phyloP scores from a whole-genome alignment of 2,888 invertebrate species.

The Clostera curtula region DNA sequence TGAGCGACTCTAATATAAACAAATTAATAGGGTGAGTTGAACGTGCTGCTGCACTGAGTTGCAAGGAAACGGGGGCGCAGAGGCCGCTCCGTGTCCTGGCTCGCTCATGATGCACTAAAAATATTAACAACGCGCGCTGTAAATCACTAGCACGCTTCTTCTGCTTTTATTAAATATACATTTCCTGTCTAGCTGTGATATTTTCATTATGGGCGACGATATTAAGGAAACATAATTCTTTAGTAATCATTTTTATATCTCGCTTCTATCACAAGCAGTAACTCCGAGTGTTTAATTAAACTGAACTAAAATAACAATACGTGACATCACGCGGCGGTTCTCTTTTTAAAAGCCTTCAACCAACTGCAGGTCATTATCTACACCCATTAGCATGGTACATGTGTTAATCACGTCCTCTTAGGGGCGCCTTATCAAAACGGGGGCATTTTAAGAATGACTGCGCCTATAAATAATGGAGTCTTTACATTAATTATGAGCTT shows the following conservation, averaged over 20 bases:
- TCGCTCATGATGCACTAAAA: conserved; percentile 52
- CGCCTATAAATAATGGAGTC: conserved; percentile 68
- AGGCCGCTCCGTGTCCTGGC: conserved; percentile 30
- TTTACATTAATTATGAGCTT: conserved; percentile 74
- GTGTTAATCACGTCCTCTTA: conserved; percentile 61
- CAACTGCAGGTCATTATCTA: conserved; percentile 41
- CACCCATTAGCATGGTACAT: conserved; percentile 55
- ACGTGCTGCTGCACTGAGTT: conserved; percentile 31
- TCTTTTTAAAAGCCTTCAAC: conserved; percentile 27
- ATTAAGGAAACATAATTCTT: conserved; percentile 56
- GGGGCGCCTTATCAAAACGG: conserved; percentile 58
- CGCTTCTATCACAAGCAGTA: conserved; percentile 21
- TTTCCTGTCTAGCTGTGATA: conserved; percentile 50
- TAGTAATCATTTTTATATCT: conserved; percentile 36
- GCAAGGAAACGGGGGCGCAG: conserved; percentile 10
- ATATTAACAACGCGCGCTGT: conserved; percentile 42
- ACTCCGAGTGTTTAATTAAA: conserved; percentile 33
- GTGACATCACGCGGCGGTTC: conserved; percentile 11
- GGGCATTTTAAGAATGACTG: conserved; percentile 69
- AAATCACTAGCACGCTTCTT: conserved; percentile 48
- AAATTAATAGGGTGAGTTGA: conserved; percentile 67
- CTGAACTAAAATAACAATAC: conserved; percentile 20
- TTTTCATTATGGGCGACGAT: conserved; percentile 45
- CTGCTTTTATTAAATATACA: conserved; percentile 43
- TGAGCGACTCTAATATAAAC: conserved; percentile 73